Evolutionary conservation across 2,113 vertebrate species (phyloP).

Genomic region (Chionis minor): DNA sequence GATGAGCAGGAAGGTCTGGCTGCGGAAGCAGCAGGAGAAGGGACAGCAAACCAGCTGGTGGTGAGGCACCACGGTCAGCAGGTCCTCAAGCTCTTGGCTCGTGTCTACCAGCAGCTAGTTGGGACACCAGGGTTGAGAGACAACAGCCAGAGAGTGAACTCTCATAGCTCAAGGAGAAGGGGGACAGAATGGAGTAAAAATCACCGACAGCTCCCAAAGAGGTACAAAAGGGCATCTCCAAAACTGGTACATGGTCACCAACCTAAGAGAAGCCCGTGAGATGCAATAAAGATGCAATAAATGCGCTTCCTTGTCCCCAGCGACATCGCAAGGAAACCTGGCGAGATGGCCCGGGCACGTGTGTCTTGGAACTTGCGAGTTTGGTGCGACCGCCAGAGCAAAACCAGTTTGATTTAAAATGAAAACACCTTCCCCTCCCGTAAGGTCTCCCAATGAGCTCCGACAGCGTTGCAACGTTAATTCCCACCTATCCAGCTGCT

Average conservation of each 20-base stretch:
- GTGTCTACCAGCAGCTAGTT: not conserved
- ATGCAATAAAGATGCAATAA: fast-evolving
- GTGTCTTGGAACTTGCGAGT: not conserved
- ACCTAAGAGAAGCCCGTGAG: not conserved
- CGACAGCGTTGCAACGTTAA: fast-evolving
- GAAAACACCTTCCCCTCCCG: not conserved
- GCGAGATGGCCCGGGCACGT: fast-evolving
- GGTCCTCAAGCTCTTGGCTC: not conserved
- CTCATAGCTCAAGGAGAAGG: not conserved
- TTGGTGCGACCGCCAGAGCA: not conserved
- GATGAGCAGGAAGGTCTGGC: not conserved
- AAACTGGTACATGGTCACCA: not conserved
- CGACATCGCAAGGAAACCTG: not conserved
- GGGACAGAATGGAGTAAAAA: not conserved
- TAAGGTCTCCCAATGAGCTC: not conserved
- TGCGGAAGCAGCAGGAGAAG: not conserved
- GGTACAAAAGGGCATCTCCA: not conserved
- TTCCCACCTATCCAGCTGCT: not conserved
- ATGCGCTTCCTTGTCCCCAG: not conserved
- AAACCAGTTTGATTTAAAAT: not conserved
- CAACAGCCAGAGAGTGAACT: not conserved
- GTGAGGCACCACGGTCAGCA: not conserved
- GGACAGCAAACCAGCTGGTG: not conserved
- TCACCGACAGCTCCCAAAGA: not conserved
- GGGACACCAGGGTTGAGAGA: not conserved